Evolutionary conservation across 1,140 invertebrate species (phyloP), one percentile per base, ranked within the genome.

Genomic region (Drosophila baimaii): DNA sequence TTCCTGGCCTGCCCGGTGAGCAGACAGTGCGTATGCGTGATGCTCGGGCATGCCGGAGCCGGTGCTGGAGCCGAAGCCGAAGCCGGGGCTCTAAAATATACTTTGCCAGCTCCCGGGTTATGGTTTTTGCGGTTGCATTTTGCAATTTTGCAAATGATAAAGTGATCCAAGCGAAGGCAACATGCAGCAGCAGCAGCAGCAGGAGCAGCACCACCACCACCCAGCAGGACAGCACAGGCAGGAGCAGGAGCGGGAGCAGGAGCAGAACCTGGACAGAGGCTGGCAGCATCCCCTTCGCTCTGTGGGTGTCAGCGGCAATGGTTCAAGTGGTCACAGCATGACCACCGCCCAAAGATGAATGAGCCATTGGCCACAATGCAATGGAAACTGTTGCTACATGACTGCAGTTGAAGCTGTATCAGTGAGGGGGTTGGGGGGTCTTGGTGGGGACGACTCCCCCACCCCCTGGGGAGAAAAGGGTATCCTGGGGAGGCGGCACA

Each of bases 91-190:
- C 79, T 72, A 72, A 86, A 86, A 86, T 82, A 79, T 86, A 86
- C 82, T 86, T 88, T 82, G 82, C 77, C 76, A 77, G 83, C 61
- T 68, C 79, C 75, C 72, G 76, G 81, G 83, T 88, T 88, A 88
- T 88, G 83, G 83, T 83, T 88, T 77, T 88, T 88, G 83, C 64
- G 83, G 83, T 88, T 88, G 79, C 79, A 88, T 88, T 88, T 88
- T 83, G 83, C 84, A 88, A 88, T 88, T 88, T 88, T 79, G 83
- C 76, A 88, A 88, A 88, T 88, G 83, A 88, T 88, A 83, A 88
- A 88, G 83, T 83, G 83, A 82, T 83, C 62, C 83, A 79, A 56
- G 57, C 31, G 58, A 70, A 62, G 57, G 52, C 68, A 41, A 27
- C 69, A 58, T 63, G 59, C 59, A 49, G 44, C 33, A 33, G 12